Base-by-base conservation (phyloP, 1,140 invertebrate species). In the Diabrotica undecimpunctata region DNA sequence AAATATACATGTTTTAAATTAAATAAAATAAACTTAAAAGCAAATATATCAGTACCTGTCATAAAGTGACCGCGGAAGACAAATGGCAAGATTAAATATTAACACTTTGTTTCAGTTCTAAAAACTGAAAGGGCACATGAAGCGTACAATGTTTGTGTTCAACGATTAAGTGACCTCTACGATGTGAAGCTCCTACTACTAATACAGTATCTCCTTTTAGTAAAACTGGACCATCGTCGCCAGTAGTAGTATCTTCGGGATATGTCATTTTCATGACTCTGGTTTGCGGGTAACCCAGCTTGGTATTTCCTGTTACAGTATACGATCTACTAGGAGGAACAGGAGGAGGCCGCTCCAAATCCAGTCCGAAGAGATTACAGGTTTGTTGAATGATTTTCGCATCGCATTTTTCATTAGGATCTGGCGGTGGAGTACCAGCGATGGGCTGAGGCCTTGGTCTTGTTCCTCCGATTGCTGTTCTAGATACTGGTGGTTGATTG, bases 301-400 rank as follows among this genome's bases (percentile, higher is more conserved):
- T 96, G n/a, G 92, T 91, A 79, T 95, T 95, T 64, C 92, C 93
- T 37, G 90, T 84, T 50, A 97, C 91, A 36, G 93, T 96, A 80
- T 96, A 97, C 0, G 92, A 86, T 68, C 94, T 85, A 72, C 91
- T 92, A 5, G 92, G 91, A 6, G 94, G 95, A 50, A 96, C 88
- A 12, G 93, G 93, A 7, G 94, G 94, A 10, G 94, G 93, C 66
- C 92, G 84, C 80, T 95, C 92, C 81, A 95, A 83, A 82, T 96
- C 93, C 35, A 96, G 82, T 5, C 94, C 94, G 75, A 95, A 95
- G 5, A 96, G 82, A 39, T 89, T 91, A 77, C 93, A 96, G 41
- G 93, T 96, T 74, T 94, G 90, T 72, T 92, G 91, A 70, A 94
- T 91, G 72, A 92, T 89, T 80, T 93, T 93, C 37, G 88, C 85